phyloP scores from a whole-genome alignment of 2,113 vertebrate species.

The Galbula dea region DNA sequence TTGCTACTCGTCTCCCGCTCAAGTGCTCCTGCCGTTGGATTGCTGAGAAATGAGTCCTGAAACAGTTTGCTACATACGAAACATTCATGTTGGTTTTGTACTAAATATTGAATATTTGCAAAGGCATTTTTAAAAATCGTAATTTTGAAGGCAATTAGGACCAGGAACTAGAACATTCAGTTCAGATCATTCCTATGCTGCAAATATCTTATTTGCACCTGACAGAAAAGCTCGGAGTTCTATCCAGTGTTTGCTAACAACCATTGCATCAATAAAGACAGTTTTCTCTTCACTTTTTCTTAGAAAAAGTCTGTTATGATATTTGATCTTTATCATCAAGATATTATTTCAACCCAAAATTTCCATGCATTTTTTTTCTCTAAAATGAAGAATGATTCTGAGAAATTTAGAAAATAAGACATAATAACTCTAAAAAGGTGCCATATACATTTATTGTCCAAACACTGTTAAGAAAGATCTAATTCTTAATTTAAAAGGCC shows the following conservation, averaged over 20 bases:
- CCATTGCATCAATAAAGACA: neutral
- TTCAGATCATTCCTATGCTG: neutral
- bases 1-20: too few relatives aligned
- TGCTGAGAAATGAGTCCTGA: neutral
- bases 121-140: rapidly evolving
- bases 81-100: neutral
- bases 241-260: neutral
- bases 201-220: neutral
- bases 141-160: neutral
- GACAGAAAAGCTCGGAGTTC: neutral
- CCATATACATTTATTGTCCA: neutral
- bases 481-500: neutral
- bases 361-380: neutral
- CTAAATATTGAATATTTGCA: neutral
- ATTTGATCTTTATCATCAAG: neutral
- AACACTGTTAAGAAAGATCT: neutral
- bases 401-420: neutral
- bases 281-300: neutral
- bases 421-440: neutral
- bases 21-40: rapidly evolving
- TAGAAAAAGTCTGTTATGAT: neutral
- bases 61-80: neutral
- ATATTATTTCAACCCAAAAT: neutral
- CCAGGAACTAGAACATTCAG: neutral
- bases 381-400: neutral